Conservation (phyloP, 2,797 vertebrate species). For the Rhinatrema bivittatum region DNA sequence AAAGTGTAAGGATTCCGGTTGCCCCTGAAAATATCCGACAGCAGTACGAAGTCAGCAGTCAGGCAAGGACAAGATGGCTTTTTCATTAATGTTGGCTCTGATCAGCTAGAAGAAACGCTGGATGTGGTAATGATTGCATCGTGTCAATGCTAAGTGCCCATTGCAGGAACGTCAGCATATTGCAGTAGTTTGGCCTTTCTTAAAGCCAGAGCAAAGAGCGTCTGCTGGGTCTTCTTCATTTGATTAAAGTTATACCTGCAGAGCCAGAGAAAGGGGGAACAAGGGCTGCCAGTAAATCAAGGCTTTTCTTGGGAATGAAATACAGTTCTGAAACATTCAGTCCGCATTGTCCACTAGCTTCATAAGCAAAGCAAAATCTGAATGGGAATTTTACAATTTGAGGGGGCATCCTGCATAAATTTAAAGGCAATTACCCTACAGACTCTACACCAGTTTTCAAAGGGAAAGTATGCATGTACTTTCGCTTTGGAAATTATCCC, state of each 20-base stretch:
- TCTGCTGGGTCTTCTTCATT: background rate
- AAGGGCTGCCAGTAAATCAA: too few species aligned
- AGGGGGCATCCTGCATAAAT: too few species aligned
- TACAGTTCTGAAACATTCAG: too few species aligned
- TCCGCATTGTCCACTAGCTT: too few species aligned
- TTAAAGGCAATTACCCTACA: too few species aligned
- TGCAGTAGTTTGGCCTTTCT: background rate
- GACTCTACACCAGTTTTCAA: too few species aligned
- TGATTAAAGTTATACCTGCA: background rate
- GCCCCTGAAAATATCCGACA: conserved; percentile 68
- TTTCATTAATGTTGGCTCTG: conserved; percentile 7
- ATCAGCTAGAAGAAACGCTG: conserved; percentile 9
- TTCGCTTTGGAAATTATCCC: too few species aligned
- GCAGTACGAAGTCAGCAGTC: conserved; percentile 84
- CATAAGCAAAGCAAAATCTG: too few species aligned
- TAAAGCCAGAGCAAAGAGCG: background rate
- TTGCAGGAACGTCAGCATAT: conserved; percentile 7
- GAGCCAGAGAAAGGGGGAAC: too few species aligned
- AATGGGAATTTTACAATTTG: too few species aligned
- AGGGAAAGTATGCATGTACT: too few species aligned
- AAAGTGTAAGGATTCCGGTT: conserved; percentile 67
- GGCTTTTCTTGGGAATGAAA: too few species aligned
- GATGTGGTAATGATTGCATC: conserved; percentile 8
- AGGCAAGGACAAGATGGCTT: conserved; percentile 53
- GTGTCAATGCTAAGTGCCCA: conserved; percentile 6